Percentiles rank a stretch among this genome's conserved stretches.
phyloP scores from a whole-genome alignment of 2,888 invertebrate species.

The Cybosia mesomella region DNA sequence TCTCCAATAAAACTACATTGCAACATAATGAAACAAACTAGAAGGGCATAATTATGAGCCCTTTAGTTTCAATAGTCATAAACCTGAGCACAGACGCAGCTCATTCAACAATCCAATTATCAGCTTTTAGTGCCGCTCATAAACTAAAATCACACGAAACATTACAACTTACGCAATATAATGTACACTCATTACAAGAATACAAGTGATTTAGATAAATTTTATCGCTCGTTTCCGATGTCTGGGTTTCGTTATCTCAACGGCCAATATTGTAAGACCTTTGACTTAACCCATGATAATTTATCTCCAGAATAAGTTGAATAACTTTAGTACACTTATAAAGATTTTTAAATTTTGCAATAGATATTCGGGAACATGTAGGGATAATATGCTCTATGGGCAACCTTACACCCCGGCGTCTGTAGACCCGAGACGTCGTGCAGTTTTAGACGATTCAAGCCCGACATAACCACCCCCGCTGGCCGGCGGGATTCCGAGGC shows the following conservation, averaged over 20 bases:
- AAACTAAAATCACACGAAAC: conserved; percentile 45
- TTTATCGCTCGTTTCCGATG: conserved; percentile 63
- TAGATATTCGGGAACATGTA: not conserved
- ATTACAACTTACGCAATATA: conserved; percentile 50
- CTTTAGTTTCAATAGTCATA: conserved; percentile 8
- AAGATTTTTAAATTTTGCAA: conserved; percentile 28
- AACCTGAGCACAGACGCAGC: conserved; percentile 18
- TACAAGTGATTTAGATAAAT: conserved; percentile 72
- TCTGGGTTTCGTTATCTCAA: conserved; percentile 54
- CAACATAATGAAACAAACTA: not conserved
- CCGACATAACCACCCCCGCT: no score
- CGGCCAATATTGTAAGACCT: conserved; percentile 46
- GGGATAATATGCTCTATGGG: no score
- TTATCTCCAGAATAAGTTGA: conserved; percentile 40
- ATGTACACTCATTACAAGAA: conserved; percentile 65
- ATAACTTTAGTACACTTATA: conserved; percentile 16
- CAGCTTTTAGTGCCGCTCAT: conserved; percentile 33
- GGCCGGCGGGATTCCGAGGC: no score
- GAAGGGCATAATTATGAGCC: not conserved
- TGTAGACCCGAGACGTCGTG: no score
- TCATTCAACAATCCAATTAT: conserved; percentile 39
- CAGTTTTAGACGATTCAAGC: no score
- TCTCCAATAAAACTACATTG: not conserved
- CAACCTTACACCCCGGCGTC: no score
- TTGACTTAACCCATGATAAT: conserved; percentile 36